Evolutionary conservation across 2,888 invertebrate genomes (phyloP).

Genomic region (Didymodactylos carnosus): DNA sequence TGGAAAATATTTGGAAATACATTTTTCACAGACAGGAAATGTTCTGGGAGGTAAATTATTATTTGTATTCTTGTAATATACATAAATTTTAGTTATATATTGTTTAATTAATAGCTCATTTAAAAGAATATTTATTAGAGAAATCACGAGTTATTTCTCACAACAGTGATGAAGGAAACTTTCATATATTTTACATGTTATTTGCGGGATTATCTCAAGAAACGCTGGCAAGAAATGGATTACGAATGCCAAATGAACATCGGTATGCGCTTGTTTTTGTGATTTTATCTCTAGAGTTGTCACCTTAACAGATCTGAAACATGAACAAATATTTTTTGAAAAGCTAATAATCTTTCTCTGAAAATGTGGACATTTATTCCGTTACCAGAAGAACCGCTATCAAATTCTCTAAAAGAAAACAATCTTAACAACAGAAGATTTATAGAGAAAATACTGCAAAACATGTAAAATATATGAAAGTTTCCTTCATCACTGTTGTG

Average conservation of each 20-base stretch:
- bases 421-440: too few relatives aligned
- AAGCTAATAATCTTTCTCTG: too few relatives aligned
- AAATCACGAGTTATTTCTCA: slow-evolving; percentile 29
- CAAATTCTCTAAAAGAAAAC: too few relatives aligned
- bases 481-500: slow-evolving; percentile 28
- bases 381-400: too few relatives aligned
- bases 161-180: slow-evolving; percentile 27
- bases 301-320: not conserved
- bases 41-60: slow-evolving; percentile 44
- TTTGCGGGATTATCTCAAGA: slow-evolving; percentile 24
- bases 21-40: slow-evolving; percentile 51
- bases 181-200: slow-evolving; percentile 32
- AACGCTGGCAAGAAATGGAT: slow-evolving; percentile 40
- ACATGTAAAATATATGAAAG: slow-evolving; percentile 32
- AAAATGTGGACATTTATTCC: too few relatives aligned
- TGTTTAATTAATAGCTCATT: slow-evolving; percentile 23
- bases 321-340: too few relatives aligned
- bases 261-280: not conserved
- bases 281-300: not conserved
- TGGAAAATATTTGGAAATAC: slow-evolving; percentile 30
- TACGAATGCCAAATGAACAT: not conserved
- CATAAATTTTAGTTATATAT: slow-evolving; percentile 41
- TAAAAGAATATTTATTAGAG: slow-evolving; percentile 31
- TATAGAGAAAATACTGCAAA: slow-evolving; percentile 24
- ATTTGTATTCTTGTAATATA: not conserved